Conservation (phyloP, 2,888 invertebrate species). For the Carcina quercana region DNA sequence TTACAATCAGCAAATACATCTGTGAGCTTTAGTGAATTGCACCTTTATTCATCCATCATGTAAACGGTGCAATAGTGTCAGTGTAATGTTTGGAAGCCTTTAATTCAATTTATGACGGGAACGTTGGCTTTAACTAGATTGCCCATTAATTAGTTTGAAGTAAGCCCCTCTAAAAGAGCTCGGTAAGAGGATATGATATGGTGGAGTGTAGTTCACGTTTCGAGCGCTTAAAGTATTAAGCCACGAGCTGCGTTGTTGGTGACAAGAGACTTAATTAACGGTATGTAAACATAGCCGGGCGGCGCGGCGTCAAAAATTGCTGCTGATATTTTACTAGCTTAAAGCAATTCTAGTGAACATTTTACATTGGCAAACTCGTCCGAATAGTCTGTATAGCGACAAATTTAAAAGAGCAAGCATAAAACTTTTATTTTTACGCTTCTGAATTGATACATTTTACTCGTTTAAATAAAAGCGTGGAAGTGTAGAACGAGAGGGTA, state of each 20-base stretch:
- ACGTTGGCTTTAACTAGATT: constrained; percentile 27
- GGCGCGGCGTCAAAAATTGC: constrained; percentile 35
- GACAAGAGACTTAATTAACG: constrained; percentile 62
- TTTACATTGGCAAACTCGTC: too few species aligned
- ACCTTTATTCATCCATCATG: background rate
- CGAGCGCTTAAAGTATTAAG: constrained; percentile 59
- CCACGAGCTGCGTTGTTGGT: constrained; percentile 43
- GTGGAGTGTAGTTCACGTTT: constrained; percentile 52
- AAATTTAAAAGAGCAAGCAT: too few species aligned
- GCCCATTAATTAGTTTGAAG: constrained; percentile 46
- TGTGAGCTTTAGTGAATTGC: background rate
- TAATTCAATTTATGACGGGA: too few species aligned
- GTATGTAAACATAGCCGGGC: constrained; percentile 40
- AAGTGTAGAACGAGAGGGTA: too few species aligned
- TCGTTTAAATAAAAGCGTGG: too few species aligned
- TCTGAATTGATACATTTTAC: too few species aligned
- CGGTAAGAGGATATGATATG: constrained; percentile 48
- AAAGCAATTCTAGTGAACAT: too few species aligned
- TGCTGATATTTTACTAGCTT: too few species aligned
- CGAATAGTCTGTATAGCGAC: too few species aligned
- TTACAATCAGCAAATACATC: background rate
- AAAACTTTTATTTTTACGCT: too few species aligned
- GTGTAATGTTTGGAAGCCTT: too few species aligned
- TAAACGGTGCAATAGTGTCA: background rate
- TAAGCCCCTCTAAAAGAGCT: constrained; percentile 41